phyloP scores from a whole-genome alignment of 2,888 invertebrate species.

The Melinaea menophilus region DNA sequence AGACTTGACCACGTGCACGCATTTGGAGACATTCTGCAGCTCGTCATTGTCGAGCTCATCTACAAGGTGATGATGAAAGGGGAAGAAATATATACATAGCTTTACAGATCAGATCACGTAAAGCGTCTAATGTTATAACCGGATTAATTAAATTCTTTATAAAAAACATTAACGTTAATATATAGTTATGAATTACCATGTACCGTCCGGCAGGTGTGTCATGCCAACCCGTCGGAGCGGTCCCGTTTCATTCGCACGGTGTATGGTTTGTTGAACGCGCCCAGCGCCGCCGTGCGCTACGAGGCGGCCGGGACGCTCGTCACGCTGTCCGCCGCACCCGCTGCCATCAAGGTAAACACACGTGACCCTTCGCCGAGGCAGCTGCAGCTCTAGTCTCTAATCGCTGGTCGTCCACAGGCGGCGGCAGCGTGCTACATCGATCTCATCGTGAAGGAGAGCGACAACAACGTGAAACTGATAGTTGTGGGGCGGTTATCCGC shows the following conservation, averaged over 20 bases:
- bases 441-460: conserved; percentile 99
- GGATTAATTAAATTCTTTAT: too few relatives aligned
- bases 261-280: conserved; percentile 96
- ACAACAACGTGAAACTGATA: conserved; percentile 99
- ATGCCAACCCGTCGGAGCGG: conserved; percentile 96
- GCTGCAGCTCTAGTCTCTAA: neutral
- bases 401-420: conserved; percentile 68
- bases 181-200: too few relatives aligned
- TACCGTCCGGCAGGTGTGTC: conserved; percentile 84
- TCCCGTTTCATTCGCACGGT: conserved; percentile 99
- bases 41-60: conserved; percentile 99
- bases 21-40: conserved; percentile 97
- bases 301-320: conserved; percentile 99
- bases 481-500: conserved; percentile 95
- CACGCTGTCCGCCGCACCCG: conserved; percentile 97
- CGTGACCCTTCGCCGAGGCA: neutral
- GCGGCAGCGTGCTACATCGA: conserved; percentile 99
- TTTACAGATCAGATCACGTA: too few relatives aligned
- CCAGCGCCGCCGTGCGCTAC: conserved; percentile 97
- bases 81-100: too few relatives aligned
- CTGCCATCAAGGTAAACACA: conserved; percentile 88
- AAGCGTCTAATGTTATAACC: too few relatives aligned
- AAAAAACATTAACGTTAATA: too few relatives aligned
- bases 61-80: conserved; percentile 86
- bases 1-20: conserved; percentile 96